phyloP scores from a whole-genome alignment of 2,797 vertebrate species.

The Protonibea diacanthus region DNA sequence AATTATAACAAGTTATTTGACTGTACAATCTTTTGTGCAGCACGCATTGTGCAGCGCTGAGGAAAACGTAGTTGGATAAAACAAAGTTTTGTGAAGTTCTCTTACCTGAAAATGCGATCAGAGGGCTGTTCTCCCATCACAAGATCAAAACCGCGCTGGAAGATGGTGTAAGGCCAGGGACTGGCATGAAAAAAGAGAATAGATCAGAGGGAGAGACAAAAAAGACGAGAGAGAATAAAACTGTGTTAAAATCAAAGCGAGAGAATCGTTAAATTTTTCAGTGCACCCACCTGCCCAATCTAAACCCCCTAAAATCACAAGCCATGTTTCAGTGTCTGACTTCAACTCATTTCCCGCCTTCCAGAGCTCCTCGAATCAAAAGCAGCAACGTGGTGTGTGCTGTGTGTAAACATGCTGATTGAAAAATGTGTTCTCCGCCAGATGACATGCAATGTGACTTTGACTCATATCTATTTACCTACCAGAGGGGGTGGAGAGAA shows the following conservation, averaged over 20 bases:
- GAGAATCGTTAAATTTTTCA: conserved; percentile 58
- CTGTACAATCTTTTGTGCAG: conserved; percentile 8
- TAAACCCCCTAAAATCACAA: conserved; percentile 53
- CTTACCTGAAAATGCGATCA: conserved; percentile 99
- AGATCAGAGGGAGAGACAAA: conserved; percentile 65
- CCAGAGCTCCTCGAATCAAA: conserved; percentile 45
- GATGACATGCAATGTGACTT: conserved; percentile 64
- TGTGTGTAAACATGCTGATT: conserved; percentile 72
- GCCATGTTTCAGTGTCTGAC: conserved; percentile 43
- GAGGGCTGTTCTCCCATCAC: conserved; percentile 99
- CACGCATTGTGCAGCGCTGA: not conserved
- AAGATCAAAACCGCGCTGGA: conserved; percentile 98
- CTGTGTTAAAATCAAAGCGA: conserved; percentile 69
- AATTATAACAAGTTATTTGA: conserved; percentile 31
- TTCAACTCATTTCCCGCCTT: conserved; percentile 35
- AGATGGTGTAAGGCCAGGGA: conserved; percentile 99
- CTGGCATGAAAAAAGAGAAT: conserved; percentile 77
- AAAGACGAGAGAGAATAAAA: conserved; percentile 61
- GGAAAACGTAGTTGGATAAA: conserved; percentile 38
- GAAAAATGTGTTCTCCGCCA: conserved; percentile 62
- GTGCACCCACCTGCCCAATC: conserved; percentile 42
- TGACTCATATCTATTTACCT: conserved; percentile 66
- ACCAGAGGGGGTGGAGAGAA: no score
- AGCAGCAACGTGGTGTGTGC: conserved; percentile 35
- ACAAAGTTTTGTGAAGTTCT: conserved; percentile 66